Conservation (phyloP, 2,113 vertebrate genomes). For the Dinomys branickii region DNA sequence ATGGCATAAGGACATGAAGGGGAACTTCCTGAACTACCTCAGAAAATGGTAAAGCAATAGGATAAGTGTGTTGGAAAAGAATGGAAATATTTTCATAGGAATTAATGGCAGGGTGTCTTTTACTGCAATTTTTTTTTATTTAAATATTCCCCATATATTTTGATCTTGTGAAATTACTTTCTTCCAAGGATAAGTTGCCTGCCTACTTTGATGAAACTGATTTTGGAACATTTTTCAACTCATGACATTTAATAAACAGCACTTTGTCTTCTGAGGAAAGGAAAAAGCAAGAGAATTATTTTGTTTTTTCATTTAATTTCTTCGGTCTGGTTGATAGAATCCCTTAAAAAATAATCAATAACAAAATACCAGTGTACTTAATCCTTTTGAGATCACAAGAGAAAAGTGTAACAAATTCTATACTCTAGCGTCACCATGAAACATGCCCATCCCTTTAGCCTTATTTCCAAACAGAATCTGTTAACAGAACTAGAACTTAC, state of each 20-base stretch:
- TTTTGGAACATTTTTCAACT: constrained; percentile 43
- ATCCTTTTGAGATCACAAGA: neutral
- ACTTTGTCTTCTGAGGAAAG: constrained; percentile 32
- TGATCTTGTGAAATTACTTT: neutral
- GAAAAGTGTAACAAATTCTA: neutral
- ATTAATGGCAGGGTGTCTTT: neutral
- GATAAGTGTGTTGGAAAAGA: neutral
- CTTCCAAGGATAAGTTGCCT: constrained; percentile 1
- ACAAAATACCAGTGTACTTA: neutral
- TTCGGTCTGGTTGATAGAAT: neutral
- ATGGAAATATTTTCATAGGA: neutral
- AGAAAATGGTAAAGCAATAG: neutral
- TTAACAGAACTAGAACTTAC: neutral
- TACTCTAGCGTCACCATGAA: neutral
- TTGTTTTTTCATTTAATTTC: neutral
- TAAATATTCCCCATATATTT: neutral
- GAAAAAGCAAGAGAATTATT: neutral
- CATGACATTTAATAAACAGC: constrained; percentile 25
- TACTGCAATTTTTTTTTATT: neutral
- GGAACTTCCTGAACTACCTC: neutral
- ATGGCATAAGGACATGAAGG: neutral
- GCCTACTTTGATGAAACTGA: constrained; percentile 23
- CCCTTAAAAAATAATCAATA: neutral
- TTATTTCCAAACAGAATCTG: neutral
- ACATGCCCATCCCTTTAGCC: neutral